Evolutionary conservation across 2,888 invertebrate genomes (phyloP).

Genomic region (Nephrocerus scutellatus): DNA sequence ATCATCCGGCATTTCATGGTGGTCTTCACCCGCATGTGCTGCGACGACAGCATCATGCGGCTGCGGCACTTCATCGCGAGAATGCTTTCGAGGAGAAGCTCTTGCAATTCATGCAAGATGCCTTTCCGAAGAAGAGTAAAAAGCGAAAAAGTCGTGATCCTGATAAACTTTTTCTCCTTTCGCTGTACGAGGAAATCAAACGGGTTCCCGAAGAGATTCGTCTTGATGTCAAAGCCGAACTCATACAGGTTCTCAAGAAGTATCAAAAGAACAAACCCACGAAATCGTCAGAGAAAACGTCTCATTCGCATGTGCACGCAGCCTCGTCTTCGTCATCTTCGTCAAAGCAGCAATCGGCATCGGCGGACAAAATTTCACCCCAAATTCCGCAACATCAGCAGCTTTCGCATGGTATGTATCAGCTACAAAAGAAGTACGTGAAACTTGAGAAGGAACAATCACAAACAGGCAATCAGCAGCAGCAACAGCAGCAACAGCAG

Average conservation of each 20-base stretch:
- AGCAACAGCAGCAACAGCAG: slow-evolving; percentile 36
- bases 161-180: slow-evolving; percentile 40
- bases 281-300: slow-evolving; percentile 39
- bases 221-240: slow-evolving; percentile 41
- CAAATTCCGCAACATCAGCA: slow-evolving; percentile 30
- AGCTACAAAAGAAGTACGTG: slow-evolving; percentile 42
- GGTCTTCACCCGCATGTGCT: slow-evolving; percentile 39
- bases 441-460: slow-evolving; percentile 40
- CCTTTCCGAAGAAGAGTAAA: slow-evolving; percentile 43
- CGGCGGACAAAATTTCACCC: slow-evolving; percentile 26
- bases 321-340: slow-evolving; percentile 24
- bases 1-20: slow-evolving; percentile 39
- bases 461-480: slow-evolving; percentile 14
- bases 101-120: slow-evolving; percentile 43
- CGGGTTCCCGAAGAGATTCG: slow-evolving; percentile 43
- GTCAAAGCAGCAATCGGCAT: slow-evolving; percentile 27
- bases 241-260: slow-evolving; percentile 42
- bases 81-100: slow-evolving; percentile 42
- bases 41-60: slow-evolving; percentile 35
- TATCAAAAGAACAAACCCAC: slow-evolving; percentile 40
- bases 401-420: slow-evolving; percentile 43
- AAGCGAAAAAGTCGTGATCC: slow-evolving; percentile 44
- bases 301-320: slow-evolving; percentile 24
- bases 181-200: slow-evolving; percentile 42
- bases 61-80: slow-evolving; percentile 35